Evolutionary conservation across 2,113 vertebrate species (phyloP).

Genomic region (Melanocharis versteri): DNA sequence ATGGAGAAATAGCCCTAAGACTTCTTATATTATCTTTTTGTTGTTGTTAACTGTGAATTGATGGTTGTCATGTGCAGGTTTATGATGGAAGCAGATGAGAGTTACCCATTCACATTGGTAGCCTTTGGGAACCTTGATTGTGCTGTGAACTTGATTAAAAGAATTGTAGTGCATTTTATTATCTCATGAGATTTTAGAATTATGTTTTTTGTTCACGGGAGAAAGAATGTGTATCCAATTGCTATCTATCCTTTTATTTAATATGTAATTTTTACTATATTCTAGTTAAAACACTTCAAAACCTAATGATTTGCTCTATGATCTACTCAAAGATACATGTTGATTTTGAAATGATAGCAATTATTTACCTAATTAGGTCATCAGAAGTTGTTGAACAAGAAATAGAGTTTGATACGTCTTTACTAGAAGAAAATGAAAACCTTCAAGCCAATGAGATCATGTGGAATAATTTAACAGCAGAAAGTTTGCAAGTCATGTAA

Average conservation of each 20-base stretch:
- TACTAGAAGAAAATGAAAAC: constrained; percentile 92
- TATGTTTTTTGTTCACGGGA: neutral
- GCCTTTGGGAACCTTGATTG: neutral
- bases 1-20: neutral
- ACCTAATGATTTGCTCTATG: neutral
- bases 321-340: neutral
- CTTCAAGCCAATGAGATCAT: constrained; percentile 93
- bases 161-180: neutral
- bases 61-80: fast-evolving
- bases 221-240: neutral
- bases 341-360: neutral
- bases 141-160: neutral
- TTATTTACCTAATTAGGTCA: constrained; percentile 73
- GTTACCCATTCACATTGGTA: neutral
- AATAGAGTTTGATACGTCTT: constrained; percentile 87
- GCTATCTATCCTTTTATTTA: neutral
- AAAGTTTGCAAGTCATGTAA: constrained; percentile 90
- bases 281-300: neutral
- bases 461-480: constrained; percentile 96
- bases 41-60: neutral
- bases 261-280: neutral
- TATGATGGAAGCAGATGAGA: neutral
- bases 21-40: neutral
- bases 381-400: constrained; percentile 80
- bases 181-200: neutral